These are phyloP conservation scores for Mya arenaria DNA, from an alignment of 1,140 invertebrate species.

Conservation along the genomic window DNA sequence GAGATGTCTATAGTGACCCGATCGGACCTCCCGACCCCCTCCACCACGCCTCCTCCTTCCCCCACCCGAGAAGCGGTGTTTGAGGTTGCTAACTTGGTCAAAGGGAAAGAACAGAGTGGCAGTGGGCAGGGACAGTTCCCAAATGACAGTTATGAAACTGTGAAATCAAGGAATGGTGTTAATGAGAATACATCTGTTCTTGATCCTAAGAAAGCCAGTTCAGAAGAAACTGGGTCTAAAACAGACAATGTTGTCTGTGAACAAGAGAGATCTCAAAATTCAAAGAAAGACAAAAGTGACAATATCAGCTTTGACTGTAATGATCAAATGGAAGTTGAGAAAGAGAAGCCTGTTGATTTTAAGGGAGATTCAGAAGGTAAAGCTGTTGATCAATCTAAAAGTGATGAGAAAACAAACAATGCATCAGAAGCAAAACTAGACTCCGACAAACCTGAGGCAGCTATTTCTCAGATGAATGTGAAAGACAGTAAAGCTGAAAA, in stretches of 20 bases:
- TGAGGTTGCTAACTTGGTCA: neutral
- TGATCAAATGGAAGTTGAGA: neutral
- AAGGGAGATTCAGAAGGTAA: neutral
- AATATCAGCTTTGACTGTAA: neutral
- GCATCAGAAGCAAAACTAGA: neutral
- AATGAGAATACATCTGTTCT: neutral
- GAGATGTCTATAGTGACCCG: slow-evolving; percentile 49
- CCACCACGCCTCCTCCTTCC: neutral
- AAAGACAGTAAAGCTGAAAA: neutral
- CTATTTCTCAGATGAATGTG: neutral
- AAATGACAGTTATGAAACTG: neutral
- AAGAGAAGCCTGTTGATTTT: neutral
- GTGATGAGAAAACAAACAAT: neutral
- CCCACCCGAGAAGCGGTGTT: neutral
- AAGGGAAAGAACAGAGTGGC: neutral
- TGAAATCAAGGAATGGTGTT: neutral
- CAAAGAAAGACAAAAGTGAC: neutral
- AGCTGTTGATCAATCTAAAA: neutral
- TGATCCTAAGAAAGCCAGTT: neutral
- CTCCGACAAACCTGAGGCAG: neutral
- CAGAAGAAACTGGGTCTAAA: neutral
- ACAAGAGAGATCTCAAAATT: neutral
- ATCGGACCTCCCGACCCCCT: slow-evolving; percentile 20
- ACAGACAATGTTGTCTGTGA: neutral
- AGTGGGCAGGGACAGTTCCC: neutral